phyloP scores from a whole-genome alignment of 2,888 invertebrate genomes.

The Peribatodes rhomboidaria region DNA sequence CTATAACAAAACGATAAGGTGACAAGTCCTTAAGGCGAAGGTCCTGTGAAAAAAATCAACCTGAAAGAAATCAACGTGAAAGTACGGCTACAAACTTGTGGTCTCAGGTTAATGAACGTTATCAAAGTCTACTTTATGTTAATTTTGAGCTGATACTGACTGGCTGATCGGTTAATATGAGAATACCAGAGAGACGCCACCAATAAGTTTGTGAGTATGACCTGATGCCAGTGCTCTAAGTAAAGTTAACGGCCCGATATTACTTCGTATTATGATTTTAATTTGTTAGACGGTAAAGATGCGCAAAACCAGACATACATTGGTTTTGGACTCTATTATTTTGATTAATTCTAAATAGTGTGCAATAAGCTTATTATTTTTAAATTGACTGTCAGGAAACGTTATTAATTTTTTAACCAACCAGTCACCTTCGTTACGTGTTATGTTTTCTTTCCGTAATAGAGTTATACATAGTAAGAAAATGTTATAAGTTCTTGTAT shows the following conservation, averaged over 20 bases:
- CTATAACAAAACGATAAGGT: conserved; percentile 46
- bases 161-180: conserved; percentile 74
- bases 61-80: conserved; percentile 77
- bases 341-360: conserved; percentile 44
- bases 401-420: conserved; percentile 57
- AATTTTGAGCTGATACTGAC: conserved; percentile 77
- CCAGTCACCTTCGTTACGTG: conserved; percentile 75
- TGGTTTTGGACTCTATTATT: conserved; percentile 66
- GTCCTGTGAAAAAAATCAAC: conserved; percentile 61
- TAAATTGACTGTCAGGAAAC: conserved; percentile 16
- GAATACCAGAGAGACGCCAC: conserved; percentile 77
- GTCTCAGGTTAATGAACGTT: conserved; percentile 84
- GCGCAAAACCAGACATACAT: conserved; percentile 73
- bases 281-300: conserved; percentile 49
- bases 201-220: conserved; percentile 64
- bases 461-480: not conserved
- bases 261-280: conserved; percentile 53
- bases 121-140: conserved; percentile 79
- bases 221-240: conserved; percentile 63
- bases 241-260: conserved; percentile 77
- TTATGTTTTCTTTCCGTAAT: conserved; percentile 44
- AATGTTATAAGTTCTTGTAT: conserved; percentile 1
- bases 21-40: conserved; percentile 37
- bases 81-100: conserved; percentile 79
- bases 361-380: conserved; percentile 38